phyloP scores from a whole-genome alignment of 1,140 invertebrate species.

The Caerostris extrusa region DNA sequence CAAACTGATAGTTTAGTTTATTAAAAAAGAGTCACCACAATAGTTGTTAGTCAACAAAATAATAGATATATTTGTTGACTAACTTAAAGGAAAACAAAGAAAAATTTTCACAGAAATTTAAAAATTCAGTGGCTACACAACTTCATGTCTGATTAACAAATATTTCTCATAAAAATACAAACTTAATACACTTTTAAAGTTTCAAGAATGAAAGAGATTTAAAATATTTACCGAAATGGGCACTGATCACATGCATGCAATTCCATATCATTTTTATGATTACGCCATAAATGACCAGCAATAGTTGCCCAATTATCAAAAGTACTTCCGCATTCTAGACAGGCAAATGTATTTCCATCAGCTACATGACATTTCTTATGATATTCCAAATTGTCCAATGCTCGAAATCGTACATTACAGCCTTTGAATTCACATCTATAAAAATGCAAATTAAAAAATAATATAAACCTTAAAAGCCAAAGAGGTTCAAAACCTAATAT shows the following conservation, averaged over 20 bases:
- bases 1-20: too few species aligned
- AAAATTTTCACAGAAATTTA: too few species aligned
- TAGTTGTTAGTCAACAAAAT: too few species aligned
- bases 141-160: too few species aligned
- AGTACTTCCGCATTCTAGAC: constrained; percentile 86
- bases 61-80: too few species aligned
- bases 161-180: too few species aligned
- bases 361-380: constrained; percentile 85
- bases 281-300: constrained; percentile 82
- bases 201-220: too few species aligned
- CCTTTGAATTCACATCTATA: constrained; percentile 80
- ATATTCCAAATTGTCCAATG: constrained; percentile 83
- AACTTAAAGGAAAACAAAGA: too few species aligned
- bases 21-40: too few species aligned
- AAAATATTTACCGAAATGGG: constrained; percentile 78
- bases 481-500: not conserved
- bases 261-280: constrained; percentile 82
- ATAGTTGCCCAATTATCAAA: constrained; percentile 81
- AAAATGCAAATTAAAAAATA: not conserved
- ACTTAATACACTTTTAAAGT: too few species aligned
- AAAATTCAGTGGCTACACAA: too few species aligned
- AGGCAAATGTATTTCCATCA: constrained; percentile 83
- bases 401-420: constrained; percentile 82
- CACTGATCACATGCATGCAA: constrained; percentile 82
- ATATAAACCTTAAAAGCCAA: too few species aligned